Conservation (phyloP, 2,797 vertebrate species). For the Dipus sagitta region DNA sequence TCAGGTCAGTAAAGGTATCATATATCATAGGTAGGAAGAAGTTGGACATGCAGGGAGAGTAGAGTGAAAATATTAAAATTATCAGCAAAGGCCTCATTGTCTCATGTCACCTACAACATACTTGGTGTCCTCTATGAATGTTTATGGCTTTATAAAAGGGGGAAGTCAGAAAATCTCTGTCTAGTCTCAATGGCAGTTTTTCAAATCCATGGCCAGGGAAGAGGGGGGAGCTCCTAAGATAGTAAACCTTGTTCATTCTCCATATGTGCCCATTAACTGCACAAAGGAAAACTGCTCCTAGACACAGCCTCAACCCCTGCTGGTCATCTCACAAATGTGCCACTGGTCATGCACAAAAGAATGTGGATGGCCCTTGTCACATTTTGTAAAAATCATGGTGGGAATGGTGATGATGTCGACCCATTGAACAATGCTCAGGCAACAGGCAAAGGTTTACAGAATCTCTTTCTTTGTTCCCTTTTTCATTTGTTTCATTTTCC, state of each 20-base stretch:
- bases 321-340: slow-evolving; percentile 73
- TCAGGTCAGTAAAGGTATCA: background rate
- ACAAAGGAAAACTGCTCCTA: slow-evolving; percentile 67
- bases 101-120: slow-evolving; percentile 12
- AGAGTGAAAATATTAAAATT: slow-evolving; percentile 44
- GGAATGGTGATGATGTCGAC: slow-evolving; percentile 62
- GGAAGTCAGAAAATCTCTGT: background rate
- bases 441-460: slow-evolving; percentile 63
- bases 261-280: slow-evolving; percentile 70
- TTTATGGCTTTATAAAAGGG: background rate
- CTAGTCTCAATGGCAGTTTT: slow-evolving; percentile 56
- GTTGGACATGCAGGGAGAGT: background rate
- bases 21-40: background rate
- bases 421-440: slow-evolving; percentile 64
- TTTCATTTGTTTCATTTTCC: slow-evolving; percentile 44
- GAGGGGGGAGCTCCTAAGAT: slow-evolving; percentile 5
- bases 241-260: slow-evolving; percentile 44
- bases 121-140: background rate
- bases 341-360: slow-evolving; percentile 70
- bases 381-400: slow-evolving; percentile 76
- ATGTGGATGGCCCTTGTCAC: slow-evolving; percentile 72
- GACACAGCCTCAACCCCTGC: slow-evolving; percentile 28
- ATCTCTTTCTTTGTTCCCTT: slow-evolving; percentile 63
- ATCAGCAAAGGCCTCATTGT: background rate
- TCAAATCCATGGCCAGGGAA: slow-evolving; percentile 65